Percentiles rank a stretch among this genome's conserved stretches.
phyloP scores from a whole-genome alignment of 2,888 invertebrate species.

The Mactromeris polynyma region DNA sequence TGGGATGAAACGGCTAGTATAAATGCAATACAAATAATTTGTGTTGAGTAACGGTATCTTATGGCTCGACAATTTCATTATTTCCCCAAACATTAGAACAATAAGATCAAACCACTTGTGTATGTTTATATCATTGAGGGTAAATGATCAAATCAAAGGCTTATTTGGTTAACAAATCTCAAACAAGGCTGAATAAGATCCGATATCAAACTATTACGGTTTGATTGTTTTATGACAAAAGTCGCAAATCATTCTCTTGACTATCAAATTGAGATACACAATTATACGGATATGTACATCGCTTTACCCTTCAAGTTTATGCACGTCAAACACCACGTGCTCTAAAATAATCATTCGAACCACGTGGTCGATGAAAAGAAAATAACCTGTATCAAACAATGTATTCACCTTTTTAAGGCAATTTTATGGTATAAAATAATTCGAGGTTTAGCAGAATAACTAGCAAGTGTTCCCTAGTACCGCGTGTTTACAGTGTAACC shows the following conservation, averaged over 20 bases:
- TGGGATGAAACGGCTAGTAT: no score
- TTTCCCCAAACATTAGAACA: neutral
- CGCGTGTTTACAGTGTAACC: no score
- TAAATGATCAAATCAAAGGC: neutral
- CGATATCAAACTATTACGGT: neutral
- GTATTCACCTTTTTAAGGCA: no score
- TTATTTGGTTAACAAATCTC: conserved; percentile 13
- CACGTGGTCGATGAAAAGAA: neutral
- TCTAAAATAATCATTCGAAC: neutral
- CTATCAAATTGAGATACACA: neutral
- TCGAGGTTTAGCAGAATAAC: no score
- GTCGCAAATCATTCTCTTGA: neutral
- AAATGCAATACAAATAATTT: no score
- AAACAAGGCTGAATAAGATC: neutral
- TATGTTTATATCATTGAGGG: conserved; percentile 3
- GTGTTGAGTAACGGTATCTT: neutral
- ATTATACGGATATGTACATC: neutral
- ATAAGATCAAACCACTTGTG: neutral
- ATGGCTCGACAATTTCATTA: neutral
- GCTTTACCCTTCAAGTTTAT: neutral
- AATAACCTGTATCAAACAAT: neutral
- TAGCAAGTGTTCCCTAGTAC: no score
- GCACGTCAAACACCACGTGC: neutral
- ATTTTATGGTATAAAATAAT: no score
- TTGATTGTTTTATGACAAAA: neutral